Conservation (phyloP, 2,888 invertebrate genomes). For the Trissoscelio sp. region DNA sequence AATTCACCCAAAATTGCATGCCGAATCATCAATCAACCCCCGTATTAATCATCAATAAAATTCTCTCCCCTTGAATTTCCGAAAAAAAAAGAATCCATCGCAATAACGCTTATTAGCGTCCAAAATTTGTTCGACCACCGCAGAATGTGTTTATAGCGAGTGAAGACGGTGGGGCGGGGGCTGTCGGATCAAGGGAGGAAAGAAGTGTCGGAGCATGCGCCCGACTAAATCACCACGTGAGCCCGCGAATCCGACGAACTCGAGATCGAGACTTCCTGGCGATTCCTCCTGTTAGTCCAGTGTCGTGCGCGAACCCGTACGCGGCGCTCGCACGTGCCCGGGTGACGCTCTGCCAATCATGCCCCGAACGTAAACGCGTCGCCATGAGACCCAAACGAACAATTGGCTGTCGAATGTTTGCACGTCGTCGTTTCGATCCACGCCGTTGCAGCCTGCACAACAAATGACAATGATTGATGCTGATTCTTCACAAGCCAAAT, state of each 20-base stretch:
- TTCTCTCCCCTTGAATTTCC: background rate
- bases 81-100: background rate
- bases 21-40: background rate
- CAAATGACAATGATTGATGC: constrained; percentile 37
- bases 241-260: constrained; percentile 79
- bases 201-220: constrained; percentile 80
- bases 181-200: constrained; percentile 54
- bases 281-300: constrained; percentile 73
- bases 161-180: constrained; percentile 32
- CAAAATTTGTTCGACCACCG: constrained; percentile 35
- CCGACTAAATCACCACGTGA: constrained; percentile 80
- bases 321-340: constrained; percentile 72
- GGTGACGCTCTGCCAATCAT: constrained; percentile 17
- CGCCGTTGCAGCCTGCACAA: background rate
- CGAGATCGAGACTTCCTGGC: constrained; percentile 77
- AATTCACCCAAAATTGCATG: background rate
- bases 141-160: constrained; percentile 57
- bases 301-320: constrained; percentile 81
- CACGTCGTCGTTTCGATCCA: constrained; percentile 11
- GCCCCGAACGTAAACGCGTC: constrained; percentile 16
- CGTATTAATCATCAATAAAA: constrained; percentile 2
- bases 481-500: background rate
- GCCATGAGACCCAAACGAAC: constrained; percentile 19
- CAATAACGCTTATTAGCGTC: constrained; percentile 31
- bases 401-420: background rate